These are phyloP conservation scores for Formica selysi DNA, from an alignment of 1,140 invertebrate species.

Conservation along the genomic window DNA sequence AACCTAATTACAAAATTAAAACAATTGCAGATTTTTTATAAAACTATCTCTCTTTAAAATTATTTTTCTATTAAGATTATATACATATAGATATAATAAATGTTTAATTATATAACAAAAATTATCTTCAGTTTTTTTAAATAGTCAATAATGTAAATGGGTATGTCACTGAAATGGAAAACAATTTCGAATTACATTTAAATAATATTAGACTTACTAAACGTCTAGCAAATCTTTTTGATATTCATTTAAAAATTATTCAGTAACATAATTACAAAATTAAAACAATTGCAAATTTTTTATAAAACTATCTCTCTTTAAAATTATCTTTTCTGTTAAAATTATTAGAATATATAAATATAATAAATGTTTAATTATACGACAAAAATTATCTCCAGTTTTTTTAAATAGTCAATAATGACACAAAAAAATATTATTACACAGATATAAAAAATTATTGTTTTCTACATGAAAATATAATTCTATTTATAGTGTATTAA, in stretches of 20 bases:
- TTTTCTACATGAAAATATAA: no score
- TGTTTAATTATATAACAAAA: background rate
- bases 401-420: background rate
- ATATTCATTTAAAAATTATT: background rate
- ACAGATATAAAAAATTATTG: background rate
- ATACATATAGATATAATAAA: background rate
- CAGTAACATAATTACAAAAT: background rate
- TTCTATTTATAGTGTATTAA: no score
- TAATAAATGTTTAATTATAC: background rate
- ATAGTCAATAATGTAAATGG: background rate
- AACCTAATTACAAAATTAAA: background rate
- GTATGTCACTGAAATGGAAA: conserved; percentile 6
- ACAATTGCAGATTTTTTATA: background rate
- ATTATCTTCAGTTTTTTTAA: background rate
- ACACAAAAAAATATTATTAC: background rate
- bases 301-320: background rate
- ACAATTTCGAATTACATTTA: background rate
- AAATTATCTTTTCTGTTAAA: background rate
- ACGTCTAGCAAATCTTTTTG: background rate
- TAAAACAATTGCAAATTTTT: background rate
- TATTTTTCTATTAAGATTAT: background rate
- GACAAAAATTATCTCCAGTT: background rate
- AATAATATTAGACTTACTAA: background rate
- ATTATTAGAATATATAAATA: background rate
- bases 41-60: background rate